These are phyloP conservation scores for Drosophila auraria DNA, from an alignment of 1,140 invertebrate genomes.

Conservation along the genomic window DNA sequence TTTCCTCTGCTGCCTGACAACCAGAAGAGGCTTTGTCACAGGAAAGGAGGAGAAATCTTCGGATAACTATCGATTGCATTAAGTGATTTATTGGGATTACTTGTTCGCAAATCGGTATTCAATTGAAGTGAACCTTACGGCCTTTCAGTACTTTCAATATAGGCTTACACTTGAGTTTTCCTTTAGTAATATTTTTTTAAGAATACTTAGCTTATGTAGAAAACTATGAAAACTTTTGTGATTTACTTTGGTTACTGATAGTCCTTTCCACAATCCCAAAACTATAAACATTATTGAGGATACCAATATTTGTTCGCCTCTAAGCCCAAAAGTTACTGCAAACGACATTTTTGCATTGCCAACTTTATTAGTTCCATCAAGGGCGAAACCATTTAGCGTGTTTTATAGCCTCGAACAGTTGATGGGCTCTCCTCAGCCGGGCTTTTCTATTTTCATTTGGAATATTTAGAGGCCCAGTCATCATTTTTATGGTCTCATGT, in stretches of 20 bases:
- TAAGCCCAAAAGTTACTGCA: background rate
- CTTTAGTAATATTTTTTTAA: too few species aligned
- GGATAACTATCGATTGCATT: constrained; percentile 42
- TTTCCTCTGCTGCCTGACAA: constrained; percentile 25
- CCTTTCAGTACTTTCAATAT: too few species aligned
- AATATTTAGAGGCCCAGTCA: constrained; percentile 43
- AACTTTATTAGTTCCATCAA: constrained; percentile 41
- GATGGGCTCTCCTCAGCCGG: constrained; percentile 18
- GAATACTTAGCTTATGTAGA: background rate
- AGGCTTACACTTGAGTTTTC: too few species aligned
- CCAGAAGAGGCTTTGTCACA: constrained; percentile 8
- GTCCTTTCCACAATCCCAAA: too few species aligned
- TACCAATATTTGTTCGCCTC: background rate
- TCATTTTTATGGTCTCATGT: constrained; percentile 75
- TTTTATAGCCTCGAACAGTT: constrained; percentile 40
- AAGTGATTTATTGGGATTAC: constrained; percentile 28
- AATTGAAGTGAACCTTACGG: background rate
- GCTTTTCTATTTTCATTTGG: constrained; percentile 36
- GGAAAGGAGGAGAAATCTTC: constrained; percentile 9
- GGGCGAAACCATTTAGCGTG: constrained; percentile 33
- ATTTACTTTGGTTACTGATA: background rate
- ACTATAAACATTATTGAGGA: constrained; percentile 7
- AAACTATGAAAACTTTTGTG: background rate
- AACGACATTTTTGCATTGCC: constrained; percentile 5
- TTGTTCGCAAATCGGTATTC: constrained; percentile 1